Base-by-base conservation (phyloP, 2,113 vertebrate genomes). In the Silurus asotus region DNA sequence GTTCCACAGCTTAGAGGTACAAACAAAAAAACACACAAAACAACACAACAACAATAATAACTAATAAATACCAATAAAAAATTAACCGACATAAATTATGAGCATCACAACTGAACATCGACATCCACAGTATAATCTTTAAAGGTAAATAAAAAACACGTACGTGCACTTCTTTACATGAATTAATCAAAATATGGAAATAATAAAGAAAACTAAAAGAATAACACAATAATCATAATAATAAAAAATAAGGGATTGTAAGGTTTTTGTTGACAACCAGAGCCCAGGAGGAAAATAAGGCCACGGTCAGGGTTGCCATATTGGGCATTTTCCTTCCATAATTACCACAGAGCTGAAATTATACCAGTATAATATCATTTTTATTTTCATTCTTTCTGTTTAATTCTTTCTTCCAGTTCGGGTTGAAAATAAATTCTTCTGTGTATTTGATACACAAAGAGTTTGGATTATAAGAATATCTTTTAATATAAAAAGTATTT, bases 1-100 rank as follows among this genome's bases (percentile, higher is more conserved):
- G 91, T 93, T 91, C 85, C 87, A 64, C 86, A 91, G 94, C 93
- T 92, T 93, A 91, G 93, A 93, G 87, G 87, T 77, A 56, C 10
- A 4, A 9, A 19, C n/a, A 4, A 14, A 20, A 20, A 67, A 90
- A 89, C 78, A 86, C 23, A 87, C 58, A 87, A 91, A 62, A 17
- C 82, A 87, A 90, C 88, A 90, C 17, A 85, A 84, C 45, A 56
- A 87, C 4, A 84, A 75, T 59, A 65, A 85, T 59, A 45, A 25
- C 37, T 70, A 76, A 28, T 62, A 81, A 77, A 77, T 58, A 78
- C 56, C 17, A 56, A 56, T 53, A 51, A 51, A 9, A 75, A 75
- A 72, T 53, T 14, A 75, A 75, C 15, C 13, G 13, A 48, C 23
- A 61, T 19, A 53, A 86, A 72, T 45, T 13, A 62, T 48, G 28